Conservation (phyloP, 2,113 vertebrate genomes). For the Spheniscus mendiculus region DNA sequence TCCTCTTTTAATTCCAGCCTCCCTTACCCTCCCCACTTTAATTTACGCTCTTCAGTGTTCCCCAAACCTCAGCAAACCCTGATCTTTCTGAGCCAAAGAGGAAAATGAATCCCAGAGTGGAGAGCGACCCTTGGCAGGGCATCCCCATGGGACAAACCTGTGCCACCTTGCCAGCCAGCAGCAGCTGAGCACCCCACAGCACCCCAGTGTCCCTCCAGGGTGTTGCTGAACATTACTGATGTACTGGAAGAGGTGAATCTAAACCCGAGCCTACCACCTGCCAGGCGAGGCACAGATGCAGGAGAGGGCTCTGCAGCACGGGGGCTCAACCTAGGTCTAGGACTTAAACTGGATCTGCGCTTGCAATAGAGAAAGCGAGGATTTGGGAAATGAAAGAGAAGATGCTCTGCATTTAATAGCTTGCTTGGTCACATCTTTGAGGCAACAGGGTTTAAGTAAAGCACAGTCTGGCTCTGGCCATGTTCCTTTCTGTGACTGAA, state of each 20-base stretch:
- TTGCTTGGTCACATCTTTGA: not conserved
- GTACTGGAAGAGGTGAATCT: not conserved
- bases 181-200: not conserved
- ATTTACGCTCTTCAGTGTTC: not conserved
- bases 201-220: not conserved
- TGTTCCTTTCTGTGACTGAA: not conserved
- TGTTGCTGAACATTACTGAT: not conserved
- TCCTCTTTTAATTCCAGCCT: not conserved
- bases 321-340: too few relatives aligned
- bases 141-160: not conserved
- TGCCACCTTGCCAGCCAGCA: not conserved
- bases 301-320: not conserved
- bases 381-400: not conserved
- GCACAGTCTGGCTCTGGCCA: not conserved
- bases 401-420: not conserved
- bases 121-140: not conserved
- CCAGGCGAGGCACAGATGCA: fast-evolving
- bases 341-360: not conserved
- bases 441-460: not conserved
- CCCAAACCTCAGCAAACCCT: not conserved
- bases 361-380: not conserved
- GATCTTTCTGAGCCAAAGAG: not conserved
- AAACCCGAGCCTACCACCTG: not conserved
- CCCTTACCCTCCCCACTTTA: not conserved
- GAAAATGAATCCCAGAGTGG: not conserved